Evolutionary conservation across 2,797 vertebrate species (phyloP), one percentile per base, ranked within the genome.

Genomic region (Onychomys torridus): DNA sequence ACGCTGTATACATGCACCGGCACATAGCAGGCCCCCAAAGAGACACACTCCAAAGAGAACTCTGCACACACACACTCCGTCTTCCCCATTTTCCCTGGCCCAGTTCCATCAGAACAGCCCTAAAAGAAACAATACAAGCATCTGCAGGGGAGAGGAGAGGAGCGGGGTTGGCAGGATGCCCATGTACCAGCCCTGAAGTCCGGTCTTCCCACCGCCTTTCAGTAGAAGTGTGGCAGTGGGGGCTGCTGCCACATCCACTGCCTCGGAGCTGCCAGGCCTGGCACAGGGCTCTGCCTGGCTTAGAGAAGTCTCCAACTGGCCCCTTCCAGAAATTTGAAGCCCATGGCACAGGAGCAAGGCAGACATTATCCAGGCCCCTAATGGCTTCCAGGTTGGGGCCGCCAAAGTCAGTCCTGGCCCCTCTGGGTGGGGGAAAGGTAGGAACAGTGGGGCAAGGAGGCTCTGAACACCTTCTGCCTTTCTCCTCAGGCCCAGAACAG

Each of bases 311-410:
- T 46, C 73, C 43, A 78, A 77, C 77, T 29, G 11, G 13, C 59
- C 94, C 89, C 46, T 93, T 93, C 93, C 69, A 97, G 93, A 94
- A 93, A 96, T 71, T 81, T 63, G 79, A 86, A 93, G 89, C 57
- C 69, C 34, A 25, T 65, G 1, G 5, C 27, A 46, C 87, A 87
- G 92, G 57, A 83, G 83, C 79, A 78, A 97, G 97, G 98, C 92
- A 2, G 94, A 93, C 37, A 0, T 94, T 95, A 97, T 86, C 73
- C 88, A 61, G 92, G 93, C 67, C 92, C 79, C 90, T 97, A 96
- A 97, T 96, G 63, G 96, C 82, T 97, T 97, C 97, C 97, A 97
- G 96, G 90, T 84, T 52, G n/a, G 73, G 61, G 85, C 63, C 59
- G 95, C 27, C 61, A 61, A 61, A 37, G 78, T 49, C 69, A 83